phyloP scores from a whole-genome alignment of 2,797 vertebrate species.

The Amazonetta brasiliensis region DNA sequence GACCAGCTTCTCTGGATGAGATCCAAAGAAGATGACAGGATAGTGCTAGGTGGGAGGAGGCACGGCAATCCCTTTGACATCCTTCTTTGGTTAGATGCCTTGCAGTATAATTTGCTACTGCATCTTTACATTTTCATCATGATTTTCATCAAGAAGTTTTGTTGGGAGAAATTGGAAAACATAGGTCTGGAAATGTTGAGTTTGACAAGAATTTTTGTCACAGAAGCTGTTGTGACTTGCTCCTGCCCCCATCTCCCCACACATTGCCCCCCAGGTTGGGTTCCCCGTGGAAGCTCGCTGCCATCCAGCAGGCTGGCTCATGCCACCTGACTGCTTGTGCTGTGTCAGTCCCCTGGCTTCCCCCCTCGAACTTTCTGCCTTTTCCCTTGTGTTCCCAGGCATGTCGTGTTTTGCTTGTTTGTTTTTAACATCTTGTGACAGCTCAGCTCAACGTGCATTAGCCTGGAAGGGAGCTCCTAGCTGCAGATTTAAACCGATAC shows the following conservation, averaged over 20 bases:
- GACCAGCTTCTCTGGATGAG: neutral
- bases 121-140: neutral
- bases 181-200: neutral
- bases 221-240: rapidly evolving
- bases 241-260: neutral
- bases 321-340: rapidly evolving
- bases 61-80: neutral
- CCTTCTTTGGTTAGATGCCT: rapidly evolving
- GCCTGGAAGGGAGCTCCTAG: neutral
- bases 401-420: neutral
- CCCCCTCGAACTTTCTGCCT: neutral
- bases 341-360: neutral
- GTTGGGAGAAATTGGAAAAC: neutral
- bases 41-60: neutral
- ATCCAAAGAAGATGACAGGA: rapidly evolving
- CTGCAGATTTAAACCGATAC: rapidly evolving
- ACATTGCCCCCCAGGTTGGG: rapidly evolving
- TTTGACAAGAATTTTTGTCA: neutral
- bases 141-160: neutral
- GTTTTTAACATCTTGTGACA: neutral
- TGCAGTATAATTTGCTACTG: rapidly evolving
- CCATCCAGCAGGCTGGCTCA: rapidly evolving
- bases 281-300: rapidly evolving
- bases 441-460: neutral
- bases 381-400: rapidly evolving